phyloP scores from a whole-genome alignment of 2,797 vertebrate species.

The Smutsia temminckii region DNA sequence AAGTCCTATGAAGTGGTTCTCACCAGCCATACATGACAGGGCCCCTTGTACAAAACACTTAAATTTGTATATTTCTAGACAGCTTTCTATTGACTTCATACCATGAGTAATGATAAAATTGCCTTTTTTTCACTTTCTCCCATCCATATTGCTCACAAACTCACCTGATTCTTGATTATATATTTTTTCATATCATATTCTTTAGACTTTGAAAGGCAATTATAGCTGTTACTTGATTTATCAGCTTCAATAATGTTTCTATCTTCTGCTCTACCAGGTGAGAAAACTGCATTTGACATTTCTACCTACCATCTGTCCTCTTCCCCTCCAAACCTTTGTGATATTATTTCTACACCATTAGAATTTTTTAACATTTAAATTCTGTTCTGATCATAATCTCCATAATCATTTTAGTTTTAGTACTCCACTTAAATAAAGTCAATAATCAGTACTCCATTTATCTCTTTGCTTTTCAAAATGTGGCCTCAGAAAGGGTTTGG shows the following conservation, averaged over 20 bases:
- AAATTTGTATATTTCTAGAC: neutral
- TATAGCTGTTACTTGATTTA: neutral
- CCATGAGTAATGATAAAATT: neutral
- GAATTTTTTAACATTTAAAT: constrained; percentile 18
- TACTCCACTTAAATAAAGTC: neutral
- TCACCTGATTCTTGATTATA: neutral
- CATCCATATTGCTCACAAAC: neutral
- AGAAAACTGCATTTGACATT: constrained; percentile 16
- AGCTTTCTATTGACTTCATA: neutral
- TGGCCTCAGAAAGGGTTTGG: neutral
- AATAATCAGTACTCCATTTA: neutral
- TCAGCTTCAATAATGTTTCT: neutral
- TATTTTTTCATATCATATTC: constrained; percentile 19
- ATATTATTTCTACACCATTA: constrained; percentile 16
- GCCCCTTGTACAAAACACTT: neutral
- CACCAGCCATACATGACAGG: neutral
- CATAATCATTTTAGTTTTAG: neutral
- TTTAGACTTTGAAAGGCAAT: constrained; percentile 23
- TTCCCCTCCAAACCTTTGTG: neutral
- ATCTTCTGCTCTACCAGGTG: neutral
- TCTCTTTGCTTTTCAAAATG: neutral
- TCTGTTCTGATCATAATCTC: constrained; percentile 15
- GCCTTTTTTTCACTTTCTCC: neutral
- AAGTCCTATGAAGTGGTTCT: neutral
- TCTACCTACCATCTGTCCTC: neutral